Base-by-base conservation (phyloP, 2,113 vertebrate genomes). In the Oreochromis niloticus region DNA sequence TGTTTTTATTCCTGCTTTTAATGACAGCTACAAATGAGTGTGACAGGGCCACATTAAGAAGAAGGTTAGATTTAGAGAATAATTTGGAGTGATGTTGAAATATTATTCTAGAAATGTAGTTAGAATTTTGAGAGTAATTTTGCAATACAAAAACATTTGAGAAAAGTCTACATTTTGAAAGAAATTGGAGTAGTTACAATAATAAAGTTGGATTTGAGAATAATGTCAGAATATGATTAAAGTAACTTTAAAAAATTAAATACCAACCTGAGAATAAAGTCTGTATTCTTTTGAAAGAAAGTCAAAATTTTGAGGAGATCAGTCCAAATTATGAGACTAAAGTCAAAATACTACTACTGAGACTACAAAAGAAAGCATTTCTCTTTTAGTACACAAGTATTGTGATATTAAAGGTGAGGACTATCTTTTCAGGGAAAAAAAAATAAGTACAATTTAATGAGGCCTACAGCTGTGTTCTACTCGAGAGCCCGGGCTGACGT, bases 321-420 rank as follows among this genome's bases (percentile, higher is more conserved):
- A 36, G 32, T 66, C 32, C 32, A 66, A 63, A 66, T 39, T 66
- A 66, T 66, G 61, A 66, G 1, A 66, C 34, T 66, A 43, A 71
- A 71, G 22, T 71, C 8, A 16, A 46, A 73, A 73, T 24, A 30
- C 8, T 73, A 73, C 4, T 73, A 9, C 61, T 39, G 36, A 68
- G 63, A 68, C 63, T 68, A 68, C 11, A 68, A 41, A 41, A 68
- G 36, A 68, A 68, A 68, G 19, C 19, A 68, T 68, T 41, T 41
- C 4, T 68, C 10, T 13, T 11, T 36, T n/a, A 66, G 61, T 12
- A 43, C n/a, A 71, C n/a, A 24, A 41, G 12, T 41, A 27, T 16
- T 73, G 13, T 73, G 41, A 48, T 48, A 17, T 73, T 46, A 71
- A 24, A 9, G 12, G 12, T 71, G 36, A 71, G n/a, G n/a, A 16